phyloP scores from a whole-genome alignment of 2,888 invertebrate genomes.

The Girardia tigrina region DNA sequence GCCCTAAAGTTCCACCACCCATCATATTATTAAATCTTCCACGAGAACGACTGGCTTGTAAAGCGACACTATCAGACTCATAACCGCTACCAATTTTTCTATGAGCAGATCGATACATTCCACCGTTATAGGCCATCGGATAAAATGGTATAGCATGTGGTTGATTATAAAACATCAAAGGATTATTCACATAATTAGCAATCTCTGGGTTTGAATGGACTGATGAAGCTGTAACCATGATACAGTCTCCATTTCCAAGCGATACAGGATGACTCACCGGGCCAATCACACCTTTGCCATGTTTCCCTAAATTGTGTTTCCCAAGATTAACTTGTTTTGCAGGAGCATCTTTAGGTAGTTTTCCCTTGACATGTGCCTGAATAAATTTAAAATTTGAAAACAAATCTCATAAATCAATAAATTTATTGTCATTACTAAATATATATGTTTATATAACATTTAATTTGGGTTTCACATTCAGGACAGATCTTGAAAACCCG shows the following conservation, averaged over 20 bases:
- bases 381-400: too few species aligned
- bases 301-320: conserved; percentile 12
- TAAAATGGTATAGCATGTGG: background rate
- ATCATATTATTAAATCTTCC: background rate
- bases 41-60: background rate
- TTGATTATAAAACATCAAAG: background rate
- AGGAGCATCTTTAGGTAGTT: background rate
- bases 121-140: background rate
- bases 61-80: background rate
- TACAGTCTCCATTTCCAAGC: background rate
- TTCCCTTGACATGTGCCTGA: background rate
- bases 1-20: background rate
- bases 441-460: too few species aligned
- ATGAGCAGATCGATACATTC: background rate
- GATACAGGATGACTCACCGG: background rate
- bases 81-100: background rate
- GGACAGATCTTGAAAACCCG: too few species aligned
- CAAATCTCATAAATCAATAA: too few species aligned
- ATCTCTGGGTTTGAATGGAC: background rate
- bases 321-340: conserved; percentile 11
- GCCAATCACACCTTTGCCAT: background rate
- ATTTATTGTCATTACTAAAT: too few species aligned
- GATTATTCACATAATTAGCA: background rate
- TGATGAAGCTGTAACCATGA: background rate
- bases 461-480: too few species aligned